phyloP scores from a whole-genome alignment of 2,113 vertebrate genomes.

The Platichthys flesus region DNA sequence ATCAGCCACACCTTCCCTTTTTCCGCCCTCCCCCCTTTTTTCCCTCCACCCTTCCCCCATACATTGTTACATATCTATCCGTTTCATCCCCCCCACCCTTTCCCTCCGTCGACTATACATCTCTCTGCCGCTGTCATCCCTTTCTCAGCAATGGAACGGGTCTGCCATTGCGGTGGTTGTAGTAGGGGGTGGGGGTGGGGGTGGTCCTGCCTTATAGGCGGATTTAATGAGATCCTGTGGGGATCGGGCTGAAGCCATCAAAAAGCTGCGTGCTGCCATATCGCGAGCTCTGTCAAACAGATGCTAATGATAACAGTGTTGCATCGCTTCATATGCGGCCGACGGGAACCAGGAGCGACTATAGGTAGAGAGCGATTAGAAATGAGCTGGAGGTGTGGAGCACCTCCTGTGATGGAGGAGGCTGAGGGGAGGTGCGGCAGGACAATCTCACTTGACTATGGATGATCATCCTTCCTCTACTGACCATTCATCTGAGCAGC shows the following conservation, averaged over 20 bases:
- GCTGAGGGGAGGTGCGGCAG: neutral
- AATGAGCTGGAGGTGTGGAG: constrained; percentile 22
- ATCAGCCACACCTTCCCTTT: constrained; percentile 45
- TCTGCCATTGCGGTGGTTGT: constrained; percentile 36
- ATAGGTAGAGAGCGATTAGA: constrained; percentile 23
- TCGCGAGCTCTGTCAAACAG: constrained; percentile 63
- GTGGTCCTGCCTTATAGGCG: constrained; percentile 64
- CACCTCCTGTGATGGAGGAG: constrained; percentile 7
- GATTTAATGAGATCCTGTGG: constrained; percentile 83
- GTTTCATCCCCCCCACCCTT: constrained; percentile 27
- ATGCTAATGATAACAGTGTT: constrained; percentile 64
- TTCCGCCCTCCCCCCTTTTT: constrained; percentile 3
- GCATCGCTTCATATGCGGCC: constrained; percentile 38
- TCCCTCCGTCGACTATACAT: constrained; percentile 24
- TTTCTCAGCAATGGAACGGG: constrained; percentile 36
- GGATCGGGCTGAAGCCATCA: constrained; percentile 72
- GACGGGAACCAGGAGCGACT: constrained; percentile 12
- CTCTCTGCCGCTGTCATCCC: constrained; percentile 29
- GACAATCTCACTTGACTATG: constrained; percentile 39
- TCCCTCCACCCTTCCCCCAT: constrained; percentile 40
- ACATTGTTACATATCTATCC: constrained; percentile 50
- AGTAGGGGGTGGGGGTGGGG: constrained; percentile 52
- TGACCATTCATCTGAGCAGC: constrained; percentile 45
- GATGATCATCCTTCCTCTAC: constrained; percentile 34
- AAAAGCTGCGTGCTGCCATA: constrained; percentile 50